Evolutionary conservation across 2,888 invertebrate genomes (phyloP).

Genomic region (Oegoconia quadripuncta): DNA sequence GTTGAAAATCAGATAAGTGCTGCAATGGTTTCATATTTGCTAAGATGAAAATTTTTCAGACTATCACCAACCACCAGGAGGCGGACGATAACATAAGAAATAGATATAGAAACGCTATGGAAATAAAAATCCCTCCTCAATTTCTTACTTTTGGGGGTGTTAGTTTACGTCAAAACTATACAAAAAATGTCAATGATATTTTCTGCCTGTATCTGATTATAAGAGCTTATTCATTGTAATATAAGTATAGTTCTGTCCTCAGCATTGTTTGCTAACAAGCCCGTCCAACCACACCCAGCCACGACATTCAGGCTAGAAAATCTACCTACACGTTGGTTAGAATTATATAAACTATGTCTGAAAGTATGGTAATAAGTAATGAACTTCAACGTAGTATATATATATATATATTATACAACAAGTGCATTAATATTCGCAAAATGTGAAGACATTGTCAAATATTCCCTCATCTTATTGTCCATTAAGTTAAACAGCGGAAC

Average conservation of each 20-base stretch:
- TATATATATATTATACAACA: background rate
- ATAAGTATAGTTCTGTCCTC: constrained; percentile 30
- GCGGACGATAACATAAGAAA: too few species aligned
- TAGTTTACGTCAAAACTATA: too few species aligned
- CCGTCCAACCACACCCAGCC: constrained; percentile 59
- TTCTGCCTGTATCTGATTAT: constrained; percentile 7
- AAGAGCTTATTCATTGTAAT: constrained; percentile 21
- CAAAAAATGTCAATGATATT: constrained; percentile 6
- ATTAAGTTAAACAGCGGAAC: constrained; percentile 34
- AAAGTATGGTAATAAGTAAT: too few species aligned
- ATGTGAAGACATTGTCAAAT: background rate
- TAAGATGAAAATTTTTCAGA: too few species aligned
- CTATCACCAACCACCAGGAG: too few species aligned
- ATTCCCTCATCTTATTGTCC: background rate
- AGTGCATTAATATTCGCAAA: background rate
- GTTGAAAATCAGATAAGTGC: too few species aligned
- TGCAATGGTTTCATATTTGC: too few species aligned
- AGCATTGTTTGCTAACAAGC: constrained; percentile 71
- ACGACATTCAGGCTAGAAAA: constrained; percentile 47
- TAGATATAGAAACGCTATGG: too few species aligned
- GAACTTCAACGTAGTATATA: too few species aligned
- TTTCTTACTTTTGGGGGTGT: too few species aligned
- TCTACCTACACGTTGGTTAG: too few species aligned
- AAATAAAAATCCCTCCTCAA: constrained; percentile 6
- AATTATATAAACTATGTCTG: too few species aligned